Evolutionary conservation across 2,888 invertebrate species (phyloP).

Genomic region (Synanthedon myopaeformis): DNA sequence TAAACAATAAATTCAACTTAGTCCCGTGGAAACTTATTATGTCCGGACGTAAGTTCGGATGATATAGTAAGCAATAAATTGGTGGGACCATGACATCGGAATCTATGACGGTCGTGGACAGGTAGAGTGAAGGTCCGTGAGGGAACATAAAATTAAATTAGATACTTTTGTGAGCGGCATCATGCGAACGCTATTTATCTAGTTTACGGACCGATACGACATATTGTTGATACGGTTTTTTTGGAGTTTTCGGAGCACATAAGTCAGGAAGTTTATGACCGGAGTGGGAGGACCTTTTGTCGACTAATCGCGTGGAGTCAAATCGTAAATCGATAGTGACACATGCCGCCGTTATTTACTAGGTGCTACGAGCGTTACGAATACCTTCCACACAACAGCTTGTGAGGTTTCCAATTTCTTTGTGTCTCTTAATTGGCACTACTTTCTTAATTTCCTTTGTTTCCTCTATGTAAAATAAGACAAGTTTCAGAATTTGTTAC

Average conservation of each 20-base stretch:
- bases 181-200: constrained; percentile 33
- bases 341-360: not conserved
- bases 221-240: constrained; percentile 25
- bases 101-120: constrained; percentile 48
- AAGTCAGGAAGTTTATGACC: constrained; percentile 10
- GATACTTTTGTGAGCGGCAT: constrained; percentile 22
- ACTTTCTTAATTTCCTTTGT: no score
- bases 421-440: no score
- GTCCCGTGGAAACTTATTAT: constrained; percentile 37
- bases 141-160: constrained; percentile 44
- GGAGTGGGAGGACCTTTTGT: constrained; percentile 4
- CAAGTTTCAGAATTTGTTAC: no score
- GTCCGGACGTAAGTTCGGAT: constrained; percentile 38
- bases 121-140: constrained; percentile 24
- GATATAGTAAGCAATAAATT: constrained; percentile 56
- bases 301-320: constrained; percentile 3
- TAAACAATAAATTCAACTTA: constrained; percentile 47
- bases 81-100: constrained; percentile 35
- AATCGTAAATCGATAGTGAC: not conserved
- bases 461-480: no score
- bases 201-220: constrained; percentile 25
- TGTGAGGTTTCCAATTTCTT: no score
- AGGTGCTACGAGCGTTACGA: no score
- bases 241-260: constrained; percentile 12
- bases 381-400: no score